Evolutionary conservation across 2,797 vertebrate species (phyloP).

Genomic region (Eurystomus glaucurus): DNA sequence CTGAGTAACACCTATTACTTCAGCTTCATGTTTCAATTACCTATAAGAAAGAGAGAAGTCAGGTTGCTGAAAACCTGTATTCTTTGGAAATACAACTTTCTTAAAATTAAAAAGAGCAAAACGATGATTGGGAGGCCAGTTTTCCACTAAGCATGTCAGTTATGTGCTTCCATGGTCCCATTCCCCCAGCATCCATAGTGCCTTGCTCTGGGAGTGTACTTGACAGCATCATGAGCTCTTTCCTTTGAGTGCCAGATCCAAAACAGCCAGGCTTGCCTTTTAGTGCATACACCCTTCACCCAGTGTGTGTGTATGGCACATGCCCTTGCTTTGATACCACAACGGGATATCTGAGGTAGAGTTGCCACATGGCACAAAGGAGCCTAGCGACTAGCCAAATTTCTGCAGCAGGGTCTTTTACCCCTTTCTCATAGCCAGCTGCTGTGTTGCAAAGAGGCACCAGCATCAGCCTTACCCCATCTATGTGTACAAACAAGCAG

Average conservation of each 20-base stretch:
- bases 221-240: background rate
- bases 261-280: background rate
- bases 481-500: background rate
- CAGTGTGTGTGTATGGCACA: background rate
- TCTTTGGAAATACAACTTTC: background rate
- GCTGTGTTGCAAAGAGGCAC: background rate
- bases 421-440: background rate
- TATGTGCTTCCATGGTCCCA: background rate
- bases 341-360: background rate
- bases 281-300: background rate
- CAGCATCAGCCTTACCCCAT: background rate
- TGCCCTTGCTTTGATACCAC: background rate
- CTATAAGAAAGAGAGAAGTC: background rate
- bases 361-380: background rate
- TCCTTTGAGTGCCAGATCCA: background rate
- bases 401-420: background rate
- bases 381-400: too few relatives aligned
- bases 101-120: background rate
- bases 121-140: background rate
- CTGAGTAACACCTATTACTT: background rate
- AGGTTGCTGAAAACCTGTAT: background rate
- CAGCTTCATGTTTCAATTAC: background rate
- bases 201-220: background rate
- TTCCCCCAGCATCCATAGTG: fast-evolving
- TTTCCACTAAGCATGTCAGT: background rate